Base-by-base conservation (phyloP, 2,113 vertebrate species). In the Bos javanicus region DNA sequence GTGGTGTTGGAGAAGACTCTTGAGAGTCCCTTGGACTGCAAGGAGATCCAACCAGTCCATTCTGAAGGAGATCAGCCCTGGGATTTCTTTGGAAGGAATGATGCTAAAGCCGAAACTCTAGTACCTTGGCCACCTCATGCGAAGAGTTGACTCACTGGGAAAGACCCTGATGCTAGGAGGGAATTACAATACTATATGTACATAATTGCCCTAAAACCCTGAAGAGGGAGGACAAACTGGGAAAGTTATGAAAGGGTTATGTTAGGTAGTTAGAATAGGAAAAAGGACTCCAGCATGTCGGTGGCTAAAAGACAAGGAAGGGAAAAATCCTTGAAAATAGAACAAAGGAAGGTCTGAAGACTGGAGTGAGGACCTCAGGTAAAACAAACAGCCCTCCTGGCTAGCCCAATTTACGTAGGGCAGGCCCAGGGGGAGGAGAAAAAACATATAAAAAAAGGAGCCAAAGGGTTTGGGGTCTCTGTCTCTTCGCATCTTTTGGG, bases 401-500 rank as follows among this genome's bases (percentile, higher is more conserved):
- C 67, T 74, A 3, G 19, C 19, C 2, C n/a, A 6, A 0, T 39
- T 39, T 74, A 71, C 5, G 23, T 3, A 39, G 67, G 67, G 67
- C 19, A 13, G 67, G 67, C n/a, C 67, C 25, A 3, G 19, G 10
- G 67, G n/a, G 19, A 23, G 67, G n/a, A 74, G 67, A 74, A 39
- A 74, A 39, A 74, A 6, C n/a, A 11, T 17, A 36, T 39, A 25
- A 39, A 36, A 13, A 6, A 36, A 39, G 36, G 36, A 39, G 19
- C 67, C 36, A 13, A 39, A 39, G 19, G 2, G 4, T 6, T 1
- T 0, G n/a, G 16, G 2, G 5, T 71, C 19, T 67, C 9, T 36
- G 9, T 57, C 21, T 23, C 16, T 67, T n/a, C 0, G 1, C 1
- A 2, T n/a, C 15, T 13, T 39, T 71, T 13, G n/a, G n/a, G 64